phyloP scores from a whole-genome alignment of 2,888 invertebrate genomes.

The Psococerastis gibbosa region DNA sequence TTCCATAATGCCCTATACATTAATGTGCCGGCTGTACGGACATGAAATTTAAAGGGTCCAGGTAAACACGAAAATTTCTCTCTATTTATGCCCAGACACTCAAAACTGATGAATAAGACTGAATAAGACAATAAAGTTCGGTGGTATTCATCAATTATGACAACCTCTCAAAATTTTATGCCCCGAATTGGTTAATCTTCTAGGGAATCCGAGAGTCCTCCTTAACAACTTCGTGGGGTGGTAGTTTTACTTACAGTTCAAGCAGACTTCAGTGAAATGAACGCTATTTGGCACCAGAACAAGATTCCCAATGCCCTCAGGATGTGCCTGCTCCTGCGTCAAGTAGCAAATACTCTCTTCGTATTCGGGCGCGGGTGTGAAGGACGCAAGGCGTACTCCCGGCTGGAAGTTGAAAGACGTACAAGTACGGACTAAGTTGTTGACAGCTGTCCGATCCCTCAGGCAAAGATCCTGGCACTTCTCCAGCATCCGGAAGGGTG shows the following conservation, averaged over 20 bases:
- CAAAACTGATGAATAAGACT: too few species aligned
- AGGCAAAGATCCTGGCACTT: constrained; percentile 75
- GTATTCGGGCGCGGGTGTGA: constrained; percentile 62
- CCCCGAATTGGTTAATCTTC: constrained; percentile 9
- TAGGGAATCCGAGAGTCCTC: too few species aligned
- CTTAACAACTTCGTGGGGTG: too few species aligned
- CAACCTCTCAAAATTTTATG: background rate
- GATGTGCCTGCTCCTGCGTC: constrained; percentile 66
- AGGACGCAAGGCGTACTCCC: constrained; percentile 65
- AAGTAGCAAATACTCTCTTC: constrained; percentile 78
- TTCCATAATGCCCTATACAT: too few species aligned
- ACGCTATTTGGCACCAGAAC: constrained; percentile 78
- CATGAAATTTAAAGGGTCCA: too few species aligned
- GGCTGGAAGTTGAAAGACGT: constrained; percentile 83
- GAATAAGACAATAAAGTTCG: too few species aligned
- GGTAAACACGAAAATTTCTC: too few species aligned
- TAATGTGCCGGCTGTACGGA: too few species aligned
- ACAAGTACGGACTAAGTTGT: constrained; percentile 67
- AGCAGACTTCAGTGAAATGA: constrained; percentile 76
- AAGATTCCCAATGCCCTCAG: constrained; percentile 76
- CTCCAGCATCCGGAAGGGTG: constrained; percentile 71
- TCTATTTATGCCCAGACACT: too few species aligned
- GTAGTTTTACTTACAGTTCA: constrained; percentile 51
- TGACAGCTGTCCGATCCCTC: constrained; percentile 53
- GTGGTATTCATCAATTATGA: too few species aligned